Base-by-base conservation (phyloP, 2,888 invertebrate species). In the Drosophila pegasa region DNA sequence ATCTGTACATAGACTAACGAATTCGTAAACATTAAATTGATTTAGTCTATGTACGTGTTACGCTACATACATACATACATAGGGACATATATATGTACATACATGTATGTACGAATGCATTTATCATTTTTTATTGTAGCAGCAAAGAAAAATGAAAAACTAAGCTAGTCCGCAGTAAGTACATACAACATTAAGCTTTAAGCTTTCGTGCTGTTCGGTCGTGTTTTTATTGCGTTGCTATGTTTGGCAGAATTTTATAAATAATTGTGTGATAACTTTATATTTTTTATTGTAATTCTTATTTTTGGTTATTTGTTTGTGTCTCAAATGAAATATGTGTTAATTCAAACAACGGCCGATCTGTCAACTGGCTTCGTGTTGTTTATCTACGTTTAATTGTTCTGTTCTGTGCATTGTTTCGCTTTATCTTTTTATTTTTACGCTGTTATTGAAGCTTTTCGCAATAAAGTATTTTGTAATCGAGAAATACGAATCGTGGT, bases 161-260 rank as follows among this genome's bases (percentile, higher is more conserved):
- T 72, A 52, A 71, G 55, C 55, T 45, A 38, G 38, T 31, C n/a
- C 29, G 51, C 10, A 56, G 18, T n/a, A 51, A 61, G 29, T 71
- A 58, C 54, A 55, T 40, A 55, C 29, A 56, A 78, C 82, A 78
- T 78, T 76, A 80, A 84, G 80, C 85, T 87, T 80, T 71, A 84
- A 87, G 81, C 87, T 81, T 41, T 84, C 51, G 73, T 43, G 64
- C 68, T 61, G 73, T 58, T 73, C 71, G 54, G 80, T 75, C 63
- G 78, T 68, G 63, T 57, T 67, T 65, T 75, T 72, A 25, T 70
- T 72, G 41, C 31, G 52, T 57, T 73, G 52, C 40, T 22, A 18
- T 60, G 50, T 27, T 14, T 48, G 16, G 22, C 31, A 54, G 20
- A 60, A 50, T 38, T 43, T 56, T 10, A 22, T 40, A 31, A 40